Evolutionary conservation across 2,113 vertebrate genomes (phyloP).

Genomic region (Cochlearius cochlearius): DNA sequence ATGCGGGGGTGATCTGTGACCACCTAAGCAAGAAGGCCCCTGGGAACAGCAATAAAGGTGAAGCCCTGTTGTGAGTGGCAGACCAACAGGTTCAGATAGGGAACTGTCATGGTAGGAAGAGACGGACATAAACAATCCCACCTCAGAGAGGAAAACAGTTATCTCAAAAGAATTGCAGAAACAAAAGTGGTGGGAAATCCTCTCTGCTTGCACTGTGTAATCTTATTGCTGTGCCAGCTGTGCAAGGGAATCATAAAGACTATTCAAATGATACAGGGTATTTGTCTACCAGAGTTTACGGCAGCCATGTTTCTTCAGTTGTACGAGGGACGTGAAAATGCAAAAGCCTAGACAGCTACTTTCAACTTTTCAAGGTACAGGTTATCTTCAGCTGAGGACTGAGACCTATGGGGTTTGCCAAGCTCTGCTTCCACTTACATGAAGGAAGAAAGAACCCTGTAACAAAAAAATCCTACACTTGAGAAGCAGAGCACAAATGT

Average conservation of each 20-base stretch:
- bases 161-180: neutral
- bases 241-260: neutral
- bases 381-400: neutral
- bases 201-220: neutral
- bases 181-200: neutral
- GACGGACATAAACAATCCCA: accelerated
- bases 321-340: neutral
- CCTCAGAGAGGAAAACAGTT: neutral
- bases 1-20: constrained; percentile 94
- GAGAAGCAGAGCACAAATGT: neutral
- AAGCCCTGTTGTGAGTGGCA: neutral
- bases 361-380: neutral
- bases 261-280: neutral
- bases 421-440: neutral
- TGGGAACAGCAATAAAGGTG: constrained; percentile 80
- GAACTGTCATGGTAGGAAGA: neutral
- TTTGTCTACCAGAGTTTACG: neutral
- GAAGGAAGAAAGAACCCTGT: neutral
- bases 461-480: neutral
- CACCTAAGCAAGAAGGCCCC: constrained; percentile 73
- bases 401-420: neutral
- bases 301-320: neutral
- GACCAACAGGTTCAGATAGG: neutral
- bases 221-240: neutral
- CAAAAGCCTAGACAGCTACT: neutral